Conservation (phyloP, 2,797 vertebrate genomes). For the Prionace glauca region DNA sequence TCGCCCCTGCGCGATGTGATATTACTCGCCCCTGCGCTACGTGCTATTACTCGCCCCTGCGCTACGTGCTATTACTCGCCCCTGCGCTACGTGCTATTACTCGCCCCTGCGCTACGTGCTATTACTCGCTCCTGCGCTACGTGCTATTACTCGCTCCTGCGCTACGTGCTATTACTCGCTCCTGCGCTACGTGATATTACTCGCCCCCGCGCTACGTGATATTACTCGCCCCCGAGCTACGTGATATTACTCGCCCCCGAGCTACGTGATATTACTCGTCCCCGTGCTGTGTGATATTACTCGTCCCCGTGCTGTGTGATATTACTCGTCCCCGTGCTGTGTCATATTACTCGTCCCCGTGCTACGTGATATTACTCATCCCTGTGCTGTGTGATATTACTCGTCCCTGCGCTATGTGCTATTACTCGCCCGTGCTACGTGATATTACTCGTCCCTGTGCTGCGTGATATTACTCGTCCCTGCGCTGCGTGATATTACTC, state of each 20-base stretch:
- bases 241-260: no score
- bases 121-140: neutral
- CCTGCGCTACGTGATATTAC: neutral
- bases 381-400: neutral
- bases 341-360: neutral
- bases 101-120: no score
- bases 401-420: neutral
- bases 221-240: no score
- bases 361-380: neutral
- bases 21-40: neutral
- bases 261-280: no score
- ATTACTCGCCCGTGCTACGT: neutral
- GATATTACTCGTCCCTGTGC: no score
- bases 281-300: neutral
- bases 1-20: no score
- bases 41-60: no score
- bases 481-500: neutral
- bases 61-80: no score
- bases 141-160: neutral
- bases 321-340: no score
- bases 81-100: neutral
- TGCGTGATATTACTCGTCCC: neutral
- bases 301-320: neutral
- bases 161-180: neutral
- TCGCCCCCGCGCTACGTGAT: neutral